Conservation (phyloP, 2,888 invertebrate genomes). For the Cerastoderma edule region DNA sequence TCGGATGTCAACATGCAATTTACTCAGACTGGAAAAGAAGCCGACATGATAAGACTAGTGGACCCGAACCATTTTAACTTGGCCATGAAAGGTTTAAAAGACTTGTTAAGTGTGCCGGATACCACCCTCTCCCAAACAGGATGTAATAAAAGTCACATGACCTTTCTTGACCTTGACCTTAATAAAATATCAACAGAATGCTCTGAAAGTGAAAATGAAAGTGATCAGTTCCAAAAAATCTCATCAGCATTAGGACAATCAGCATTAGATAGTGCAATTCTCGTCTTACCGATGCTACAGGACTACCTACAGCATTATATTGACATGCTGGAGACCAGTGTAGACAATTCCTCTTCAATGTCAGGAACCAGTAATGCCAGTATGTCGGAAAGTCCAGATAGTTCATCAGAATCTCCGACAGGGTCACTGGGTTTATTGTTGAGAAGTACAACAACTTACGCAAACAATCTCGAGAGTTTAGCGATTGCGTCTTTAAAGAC, state of each 20-base stretch:
- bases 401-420: slow-evolving; percentile 69
- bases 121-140: not conserved
- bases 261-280: slow-evolving; percentile 55
- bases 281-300: slow-evolving; percentile 70
- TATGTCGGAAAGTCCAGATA: slow-evolving; percentile 63
- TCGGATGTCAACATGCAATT: slow-evolving; percentile 46
- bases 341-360: slow-evolving; percentile 37
- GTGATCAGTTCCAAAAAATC: not conserved
- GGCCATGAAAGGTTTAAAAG: slow-evolving; percentile 63
- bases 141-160: slow-evolving; percentile 9
- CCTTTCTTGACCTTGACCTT: slow-evolving; percentile 16
- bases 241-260: slow-evolving; percentile 10
- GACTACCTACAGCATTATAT: slow-evolving; percentile 74
- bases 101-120: slow-evolving; percentile 33
- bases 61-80: slow-evolving; percentile 55
- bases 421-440: slow-evolving; percentile 68
- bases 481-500: slow-evolving; percentile 63
- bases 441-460: slow-evolving; percentile 67
- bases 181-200: not conserved
- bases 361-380: slow-evolving; percentile 47
- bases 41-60: slow-evolving; percentile 46
- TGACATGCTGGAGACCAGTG: slow-evolving; percentile 60
- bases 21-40: slow-evolving; percentile 24
- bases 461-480: slow-evolving; percentile 70
- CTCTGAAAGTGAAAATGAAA: not conserved